These are phyloP conservation scores for Sylvicola cinctus DNA, from an alignment of 2,888 invertebrate genomes.

Conservation along the genomic window DNA sequence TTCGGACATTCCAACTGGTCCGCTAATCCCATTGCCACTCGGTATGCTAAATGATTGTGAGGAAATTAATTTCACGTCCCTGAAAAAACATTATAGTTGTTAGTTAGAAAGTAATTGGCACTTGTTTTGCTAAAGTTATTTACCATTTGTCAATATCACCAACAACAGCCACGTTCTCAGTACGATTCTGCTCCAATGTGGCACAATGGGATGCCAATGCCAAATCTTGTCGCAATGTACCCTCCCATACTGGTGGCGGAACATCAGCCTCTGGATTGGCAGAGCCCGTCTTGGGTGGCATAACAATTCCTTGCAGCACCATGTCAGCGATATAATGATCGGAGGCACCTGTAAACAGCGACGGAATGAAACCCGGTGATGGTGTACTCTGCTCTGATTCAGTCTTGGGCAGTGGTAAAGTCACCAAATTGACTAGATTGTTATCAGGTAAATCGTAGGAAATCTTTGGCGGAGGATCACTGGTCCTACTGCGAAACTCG, in stretches of 20 bases:
- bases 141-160: constrained; percentile 67
- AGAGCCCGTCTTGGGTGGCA: too few relatives aligned
- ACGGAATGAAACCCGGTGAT: constrained; percentile 32
- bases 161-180: constrained; percentile 64
- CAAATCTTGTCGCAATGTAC: constrained; percentile 29
- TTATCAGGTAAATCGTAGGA: too few relatives aligned
- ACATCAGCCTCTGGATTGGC: neutral
- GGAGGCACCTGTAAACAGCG: constrained; percentile 38
- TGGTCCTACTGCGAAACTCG: neutral
- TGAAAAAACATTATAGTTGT: constrained; percentile 11
- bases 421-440: neutral
- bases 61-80: constrained; percentile 32
- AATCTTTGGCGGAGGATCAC: neutral
- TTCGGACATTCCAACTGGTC: constrained; percentile 54
- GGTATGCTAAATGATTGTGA: constrained; percentile 29
- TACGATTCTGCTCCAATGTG: constrained; percentile 44
- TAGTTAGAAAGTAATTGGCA: constrained; percentile 1
- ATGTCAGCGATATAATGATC: constrained; percentile 53
- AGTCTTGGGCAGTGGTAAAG: neutral
- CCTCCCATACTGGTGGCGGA: constrained; percentile 42
- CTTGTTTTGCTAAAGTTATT: constrained; percentile 12
- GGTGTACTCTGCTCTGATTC: neutral
- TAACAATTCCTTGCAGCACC: constrained; percentile 41
- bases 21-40: constrained; percentile 24
- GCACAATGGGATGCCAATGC: constrained; percentile 28